A percentile compares a stretch with the other conserved stretches of the same genome.
These are phyloP conservation scores for Morelia viridis DNA, from an alignment of 2,797 vertebrate species.

Conservation along the genomic window DNA sequence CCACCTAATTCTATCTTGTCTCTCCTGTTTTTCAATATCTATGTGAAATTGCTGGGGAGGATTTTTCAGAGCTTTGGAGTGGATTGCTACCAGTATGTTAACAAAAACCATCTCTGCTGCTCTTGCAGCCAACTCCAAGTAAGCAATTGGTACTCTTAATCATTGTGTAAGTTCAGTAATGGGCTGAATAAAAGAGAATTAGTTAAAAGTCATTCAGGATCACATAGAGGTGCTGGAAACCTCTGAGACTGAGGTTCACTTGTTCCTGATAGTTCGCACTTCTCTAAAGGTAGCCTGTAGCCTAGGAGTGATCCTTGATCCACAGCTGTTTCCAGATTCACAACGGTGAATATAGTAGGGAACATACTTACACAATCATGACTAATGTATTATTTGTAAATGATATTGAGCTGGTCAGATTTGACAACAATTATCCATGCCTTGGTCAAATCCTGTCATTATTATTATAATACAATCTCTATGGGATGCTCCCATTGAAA, in stretches of 20 bases:
- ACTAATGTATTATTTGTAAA: neutral
- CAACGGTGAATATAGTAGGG: neutral
- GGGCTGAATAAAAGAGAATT: neutral
- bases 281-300: neutral
- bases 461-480: neutral
- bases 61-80: neutral
- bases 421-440: neutral
- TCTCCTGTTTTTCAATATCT: neutral
- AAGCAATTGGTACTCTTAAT: neutral
- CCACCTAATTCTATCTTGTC: neutral
- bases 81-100: neutral
- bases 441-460: neutral
- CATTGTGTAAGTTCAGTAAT: neutral
- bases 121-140: neutral
- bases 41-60: neutral
- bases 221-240: neutral
- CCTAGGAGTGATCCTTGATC: neutral
- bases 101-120: neutral
- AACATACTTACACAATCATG: neutral
- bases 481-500: neutral
- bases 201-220: neutral
- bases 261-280: neutral
- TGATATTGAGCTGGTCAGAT: neutral
- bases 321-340: neutral
- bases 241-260: neutral